Evolutionary conservation across 2,888 invertebrate genomes (phyloP).

Genomic region (Dicranocentrus wangi): DNA sequence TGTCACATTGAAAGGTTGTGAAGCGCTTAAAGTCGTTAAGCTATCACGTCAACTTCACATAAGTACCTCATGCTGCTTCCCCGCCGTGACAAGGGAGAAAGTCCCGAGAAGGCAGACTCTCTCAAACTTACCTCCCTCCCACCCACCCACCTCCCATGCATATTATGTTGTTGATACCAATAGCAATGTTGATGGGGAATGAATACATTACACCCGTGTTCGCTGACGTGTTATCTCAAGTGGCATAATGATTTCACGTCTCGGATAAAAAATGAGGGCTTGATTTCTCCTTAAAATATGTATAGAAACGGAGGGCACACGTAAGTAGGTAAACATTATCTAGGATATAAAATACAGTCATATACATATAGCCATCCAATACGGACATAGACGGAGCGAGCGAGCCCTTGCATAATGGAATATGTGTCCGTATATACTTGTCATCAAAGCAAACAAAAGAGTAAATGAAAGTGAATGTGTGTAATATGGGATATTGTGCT

Average conservation of each 20-base stretch:
- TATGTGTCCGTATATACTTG: neutral
- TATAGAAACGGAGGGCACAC: too few species aligned
- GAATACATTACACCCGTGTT: conserved; percentile 1
- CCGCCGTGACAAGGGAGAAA: too few species aligned
- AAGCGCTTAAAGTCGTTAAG: conserved; percentile 29
- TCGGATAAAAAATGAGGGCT: neutral
- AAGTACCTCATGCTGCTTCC: neutral
- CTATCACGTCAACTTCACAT: conserved; percentile 26
- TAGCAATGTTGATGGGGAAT: too few species aligned
- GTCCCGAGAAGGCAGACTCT: too few species aligned
- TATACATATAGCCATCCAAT: too few species aligned
- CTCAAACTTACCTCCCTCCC: neutral
- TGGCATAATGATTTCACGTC: neutral
- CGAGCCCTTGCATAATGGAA: neutral
- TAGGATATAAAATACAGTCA: too few species aligned
- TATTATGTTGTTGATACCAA: too few species aligned
- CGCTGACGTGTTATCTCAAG: neutral
- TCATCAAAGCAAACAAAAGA: neutral
- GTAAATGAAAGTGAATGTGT: neutral
- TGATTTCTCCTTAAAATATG: neutral
- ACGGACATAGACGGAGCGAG: too few species aligned
- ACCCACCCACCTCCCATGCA: neutral
- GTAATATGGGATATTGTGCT: conserved; percentile 4
- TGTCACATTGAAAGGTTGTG: neutral
- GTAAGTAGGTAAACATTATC: too few species aligned